A percentile compares a stretch with the other conserved stretches of the same genome.
Evolutionary conservation across 2,888 invertebrate genomes (phyloP).

Genomic region (Dromius quadrimaculatus): DNA sequence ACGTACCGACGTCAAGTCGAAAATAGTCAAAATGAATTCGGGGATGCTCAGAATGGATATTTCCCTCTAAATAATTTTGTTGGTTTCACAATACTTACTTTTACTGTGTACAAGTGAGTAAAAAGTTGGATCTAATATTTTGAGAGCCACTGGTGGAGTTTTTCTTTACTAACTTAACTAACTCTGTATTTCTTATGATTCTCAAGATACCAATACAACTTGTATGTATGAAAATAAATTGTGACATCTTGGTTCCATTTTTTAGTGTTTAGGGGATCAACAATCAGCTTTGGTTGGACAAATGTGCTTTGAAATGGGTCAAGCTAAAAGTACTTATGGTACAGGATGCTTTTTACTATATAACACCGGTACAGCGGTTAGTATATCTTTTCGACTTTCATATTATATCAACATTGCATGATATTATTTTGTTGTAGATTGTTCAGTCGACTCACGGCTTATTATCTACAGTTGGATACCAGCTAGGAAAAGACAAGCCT

Average conservation of each 20-base stretch:
- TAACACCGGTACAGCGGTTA: conserved; percentile 84
- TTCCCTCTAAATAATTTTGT: no score
- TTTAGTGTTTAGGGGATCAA: conserved; percentile 93
- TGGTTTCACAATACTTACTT: no score
- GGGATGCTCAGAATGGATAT: no score
- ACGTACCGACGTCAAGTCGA: no score
- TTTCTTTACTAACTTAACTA: no score
- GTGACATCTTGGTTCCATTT: conserved; percentile 4
- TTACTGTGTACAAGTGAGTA: no score
- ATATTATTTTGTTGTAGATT: conserved; percentile 69
- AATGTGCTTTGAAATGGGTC: conserved; percentile 86
- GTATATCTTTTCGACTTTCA: neutral
- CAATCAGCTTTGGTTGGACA: conserved; percentile 95
- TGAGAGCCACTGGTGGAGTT: no score
- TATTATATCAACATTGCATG: neutral
- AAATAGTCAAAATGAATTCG: no score
- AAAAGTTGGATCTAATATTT: no score
- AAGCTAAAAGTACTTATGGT: conserved; percentile 95
- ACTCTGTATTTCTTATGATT: no score
- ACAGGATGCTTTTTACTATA: conserved; percentile 96
- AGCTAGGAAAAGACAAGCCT: conserved; percentile 82
- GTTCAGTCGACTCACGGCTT: conserved; percentile 89
- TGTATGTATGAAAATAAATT: neutral
- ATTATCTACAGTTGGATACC: conserved; percentile 91
- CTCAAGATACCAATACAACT: neutral